Evolutionary conservation across 2,888 invertebrate species (phyloP).

Genomic region (Drosophila nr. medialis): DNA sequence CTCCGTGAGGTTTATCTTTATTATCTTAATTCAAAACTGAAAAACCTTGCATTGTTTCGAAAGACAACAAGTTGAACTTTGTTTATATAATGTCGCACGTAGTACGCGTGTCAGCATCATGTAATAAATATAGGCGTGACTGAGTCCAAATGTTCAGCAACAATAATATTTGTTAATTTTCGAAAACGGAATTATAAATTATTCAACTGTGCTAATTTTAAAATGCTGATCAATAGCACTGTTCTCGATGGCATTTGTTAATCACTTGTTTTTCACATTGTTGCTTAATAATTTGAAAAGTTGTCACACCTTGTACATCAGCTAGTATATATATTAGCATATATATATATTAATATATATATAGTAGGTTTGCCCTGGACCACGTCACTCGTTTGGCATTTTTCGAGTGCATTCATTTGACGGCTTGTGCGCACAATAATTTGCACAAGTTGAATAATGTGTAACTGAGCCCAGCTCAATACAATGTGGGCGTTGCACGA

Average conservation of each 20-base stretch:
- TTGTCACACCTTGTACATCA: conserved; percentile 57
- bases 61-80: neutral
- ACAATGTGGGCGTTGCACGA: conserved; percentile 42
- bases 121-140: conserved; percentile 60
- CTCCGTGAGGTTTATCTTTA: neutral
- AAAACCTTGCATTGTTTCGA: conserved; percentile 2
- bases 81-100: conserved; percentile 40
- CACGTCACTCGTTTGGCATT: conserved; percentile 55
- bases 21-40: neutral
- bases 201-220: conserved; percentile 73
- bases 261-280: conserved; percentile 10
- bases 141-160: conserved; percentile 20
- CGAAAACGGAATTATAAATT: conserved; percentile 44
- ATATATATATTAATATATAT: neutral
- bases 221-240: conserved; percentile 56
- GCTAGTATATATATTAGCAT: neutral
- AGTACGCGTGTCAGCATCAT: conserved; percentile 18
- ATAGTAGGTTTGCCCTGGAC: conserved; percentile 18
- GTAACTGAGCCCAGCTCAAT: conserved; percentile 30
- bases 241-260: neutral
- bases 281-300: conserved; percentile 28
- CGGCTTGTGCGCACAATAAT: conserved; percentile 21
- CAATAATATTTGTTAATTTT: conserved; percentile 37
- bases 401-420: conserved; percentile 39
- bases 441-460: conserved; percentile 46